Conservation (phyloP, 2,888 invertebrate genomes). For the Drosophila formosana region DNA sequence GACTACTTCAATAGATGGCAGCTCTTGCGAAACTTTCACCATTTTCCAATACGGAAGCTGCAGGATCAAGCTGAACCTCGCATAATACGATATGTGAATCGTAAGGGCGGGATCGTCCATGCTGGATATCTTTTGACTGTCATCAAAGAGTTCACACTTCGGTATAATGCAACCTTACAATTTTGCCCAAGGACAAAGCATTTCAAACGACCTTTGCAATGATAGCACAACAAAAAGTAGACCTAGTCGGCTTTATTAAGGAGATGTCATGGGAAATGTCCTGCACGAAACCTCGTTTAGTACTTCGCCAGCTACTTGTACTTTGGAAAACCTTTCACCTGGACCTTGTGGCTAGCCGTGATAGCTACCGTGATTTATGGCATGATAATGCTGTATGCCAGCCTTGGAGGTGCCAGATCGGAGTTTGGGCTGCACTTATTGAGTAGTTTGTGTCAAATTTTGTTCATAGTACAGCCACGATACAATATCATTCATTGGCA, state of each 20-base stretch:
- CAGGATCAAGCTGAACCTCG: conserved; percentile 39
- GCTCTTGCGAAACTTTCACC: conserved; percentile 31
- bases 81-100: conserved; percentile 39
- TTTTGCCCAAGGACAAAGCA: neutral
- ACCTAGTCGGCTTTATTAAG: conserved; percentile 11
- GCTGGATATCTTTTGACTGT: conserved; percentile 59
- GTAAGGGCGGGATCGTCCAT: conserved; percentile 31
- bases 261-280: neutral
- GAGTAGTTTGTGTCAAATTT: conserved; percentile 13
- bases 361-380: conserved; percentile 20
- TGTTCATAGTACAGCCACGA: conserved; percentile 10
- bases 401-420: neutral
- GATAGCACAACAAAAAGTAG: neutral
- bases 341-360: conserved; percentile 43
- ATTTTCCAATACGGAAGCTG: conserved; percentile 25
- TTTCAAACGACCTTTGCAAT: neutral
- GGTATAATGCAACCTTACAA: conserved; percentile 53
- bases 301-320: conserved; percentile 51
- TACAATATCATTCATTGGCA: conserved; percentile 33
- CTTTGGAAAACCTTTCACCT: conserved; percentile 51
- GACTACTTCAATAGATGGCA: conserved; percentile 45
- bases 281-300: neutral
- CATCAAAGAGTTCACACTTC: conserved; percentile 45
- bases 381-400: conserved; percentile 35
- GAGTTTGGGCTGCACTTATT: conserved; percentile 39